Evolutionary conservation across 2,888 invertebrate species (phyloP).

Genomic region (Sepiola atlantica): DNA sequence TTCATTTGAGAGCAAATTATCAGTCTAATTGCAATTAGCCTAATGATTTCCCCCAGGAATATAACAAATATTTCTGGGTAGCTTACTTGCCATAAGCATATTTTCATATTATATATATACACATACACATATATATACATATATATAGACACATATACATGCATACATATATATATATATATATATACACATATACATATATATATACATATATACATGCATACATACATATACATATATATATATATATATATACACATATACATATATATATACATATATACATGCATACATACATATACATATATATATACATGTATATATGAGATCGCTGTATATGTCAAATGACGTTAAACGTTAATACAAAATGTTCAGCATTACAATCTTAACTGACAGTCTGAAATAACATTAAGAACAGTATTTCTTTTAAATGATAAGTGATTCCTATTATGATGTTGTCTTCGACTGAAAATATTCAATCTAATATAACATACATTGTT

Average conservation of each 20-base stretch:
- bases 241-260: conserved; percentile 15
- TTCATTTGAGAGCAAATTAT: too few relatives aligned
- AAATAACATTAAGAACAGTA: too few relatives aligned
- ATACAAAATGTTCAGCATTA: too few relatives aligned
- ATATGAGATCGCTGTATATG: too few relatives aligned
- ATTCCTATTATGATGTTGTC: neutral
- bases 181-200: conserved; percentile 37
- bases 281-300: neutral
- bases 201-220: neutral
- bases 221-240: neutral
- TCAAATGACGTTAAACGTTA: too few relatives aligned
- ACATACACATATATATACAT: neutral
- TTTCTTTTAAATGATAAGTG: neutral
- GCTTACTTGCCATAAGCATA: too few relatives aligned
- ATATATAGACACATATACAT: neutral
- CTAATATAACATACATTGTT: neutral
- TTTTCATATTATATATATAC: neutral
- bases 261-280: neutral
- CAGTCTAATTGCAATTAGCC: too few relatives aligned
- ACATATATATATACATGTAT: neutral
- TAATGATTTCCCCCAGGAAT: too few relatives aligned
- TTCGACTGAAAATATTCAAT: neutral
- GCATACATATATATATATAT: neutral
- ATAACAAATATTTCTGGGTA: too few relatives aligned
- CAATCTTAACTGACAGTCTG: too few relatives aligned